Conservation (phyloP, 2,113 vertebrate genomes). For the Sceloporus tristichus region DNA sequence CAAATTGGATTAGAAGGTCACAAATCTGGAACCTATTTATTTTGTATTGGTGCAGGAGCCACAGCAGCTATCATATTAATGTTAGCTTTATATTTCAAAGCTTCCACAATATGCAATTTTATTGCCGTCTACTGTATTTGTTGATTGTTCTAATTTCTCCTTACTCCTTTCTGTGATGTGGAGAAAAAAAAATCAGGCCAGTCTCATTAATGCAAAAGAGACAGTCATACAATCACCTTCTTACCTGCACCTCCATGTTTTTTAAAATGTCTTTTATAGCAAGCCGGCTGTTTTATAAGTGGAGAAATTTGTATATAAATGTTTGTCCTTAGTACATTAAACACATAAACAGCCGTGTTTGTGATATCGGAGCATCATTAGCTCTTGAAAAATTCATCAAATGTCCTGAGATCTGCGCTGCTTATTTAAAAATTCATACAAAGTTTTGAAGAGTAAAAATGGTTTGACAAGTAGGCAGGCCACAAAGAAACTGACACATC, state of each 20-base stretch:
- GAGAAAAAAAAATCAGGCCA: background rate
- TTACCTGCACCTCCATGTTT: constrained; percentile 36
- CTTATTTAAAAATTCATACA: constrained; percentile 79
- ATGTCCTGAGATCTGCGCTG: constrained; percentile 66
- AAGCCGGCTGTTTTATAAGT: constrained; percentile 35
- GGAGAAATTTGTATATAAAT: constrained; percentile 70
- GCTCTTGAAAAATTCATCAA: constrained; percentile 76
- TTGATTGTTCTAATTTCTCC: background rate
- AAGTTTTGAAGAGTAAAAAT: constrained; percentile 81
- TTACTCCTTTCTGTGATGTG: background rate
- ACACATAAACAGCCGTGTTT: constrained; percentile 60
- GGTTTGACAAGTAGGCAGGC: constrained; percentile 79
- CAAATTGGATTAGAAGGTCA: too few relatives aligned
- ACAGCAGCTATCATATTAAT: too few relatives aligned
- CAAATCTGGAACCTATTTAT: too few relatives aligned
- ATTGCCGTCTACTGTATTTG: background rate
- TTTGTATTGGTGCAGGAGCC: too few relatives aligned
- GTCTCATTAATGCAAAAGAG: constrained; percentile 43
- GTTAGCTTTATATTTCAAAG: constrained; percentile 3
- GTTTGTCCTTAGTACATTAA: constrained; percentile 70
- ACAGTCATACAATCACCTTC: constrained; percentile 33
- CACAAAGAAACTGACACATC: constrained; percentile 81
- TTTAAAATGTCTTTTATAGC: constrained; percentile 53
- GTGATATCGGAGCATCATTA: constrained; percentile 71
- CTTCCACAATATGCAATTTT: constrained; percentile 23